Base-by-base conservation (phyloP, 1,140 invertebrate species). In the Drosophila subpulchrella region DNA sequence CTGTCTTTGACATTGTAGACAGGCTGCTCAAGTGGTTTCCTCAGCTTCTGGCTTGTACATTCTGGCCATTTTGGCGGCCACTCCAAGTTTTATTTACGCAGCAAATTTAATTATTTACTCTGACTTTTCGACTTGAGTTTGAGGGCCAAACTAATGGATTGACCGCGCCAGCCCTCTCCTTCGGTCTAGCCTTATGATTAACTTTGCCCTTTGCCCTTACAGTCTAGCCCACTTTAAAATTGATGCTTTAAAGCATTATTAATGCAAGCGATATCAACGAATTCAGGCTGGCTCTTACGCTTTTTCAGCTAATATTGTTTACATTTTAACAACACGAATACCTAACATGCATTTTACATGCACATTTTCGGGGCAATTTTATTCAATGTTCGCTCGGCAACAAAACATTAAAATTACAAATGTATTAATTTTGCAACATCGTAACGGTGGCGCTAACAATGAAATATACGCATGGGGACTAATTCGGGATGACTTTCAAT, bases 61-160 rank as follows among this genome's bases (percentile, higher is more conserved):
- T 46, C 50, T 73, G 58, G 74, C 68, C 78, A 76, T 79, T 83
- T 75, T 47, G 44, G 56, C 66, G 74, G 74, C 65, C 74, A 63
- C 68, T 73, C 75, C 42, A 86, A 88, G 66, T 83, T 86, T 88
- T 88, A 86, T 88, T 88, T 88, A 83, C 72, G 71, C 84, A 83
- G 75, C 62, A 83, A 88, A 88, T 86, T 86, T 88, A 88, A 88
- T 88, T 83, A 86, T 88, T 88, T 86, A 86, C 75, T 66, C 74
- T 75, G 61, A 56, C 34, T 53, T 68, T 75, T 62, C 42, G 39
- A 30, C 48, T 77, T 68, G 50, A 46, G 50, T n/a, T 66, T 66
- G 61, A 20, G 32, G 61, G 47, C 47, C 47, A 68, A 56, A 63
- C 61, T 62, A 79, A 75, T 74, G 70, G 48, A 67, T 66, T 47